A percentile compares a stretch with the other conserved stretches of the same genome.
phyloP scores from a whole-genome alignment of 1,140 invertebrate species.

The Adelges cooleyi region DNA sequence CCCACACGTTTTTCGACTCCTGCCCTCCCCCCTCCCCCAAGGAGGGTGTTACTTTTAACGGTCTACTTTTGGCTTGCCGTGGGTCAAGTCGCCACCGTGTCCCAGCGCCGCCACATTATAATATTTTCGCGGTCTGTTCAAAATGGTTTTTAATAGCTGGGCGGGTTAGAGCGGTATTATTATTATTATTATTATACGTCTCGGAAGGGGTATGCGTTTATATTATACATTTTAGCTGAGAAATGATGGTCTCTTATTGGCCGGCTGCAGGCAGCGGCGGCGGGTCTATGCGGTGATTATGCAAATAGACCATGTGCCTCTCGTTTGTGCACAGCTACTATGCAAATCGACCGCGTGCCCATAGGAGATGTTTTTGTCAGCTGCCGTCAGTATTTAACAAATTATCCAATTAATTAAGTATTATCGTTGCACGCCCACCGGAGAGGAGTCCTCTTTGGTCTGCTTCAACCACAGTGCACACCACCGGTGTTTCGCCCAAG shows the following conservation, averaged over 20 bases:
- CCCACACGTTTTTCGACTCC: too few relatives aligned
- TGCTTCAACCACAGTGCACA: neutral
- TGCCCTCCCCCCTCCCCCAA: too few relatives aligned
- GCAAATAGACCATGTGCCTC: constrained; percentile 3
- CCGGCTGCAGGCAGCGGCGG: too few relatives aligned
- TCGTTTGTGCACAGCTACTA: neutral
- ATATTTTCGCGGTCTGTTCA: constrained; percentile 24
- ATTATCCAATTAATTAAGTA: constrained; percentile 29
- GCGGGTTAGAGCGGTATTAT: too few relatives aligned
- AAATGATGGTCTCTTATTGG: too few relatives aligned
- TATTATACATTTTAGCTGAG: neutral
- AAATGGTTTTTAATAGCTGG: constrained; percentile 27
- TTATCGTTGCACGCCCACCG: neutral
- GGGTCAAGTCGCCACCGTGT: too few relatives aligned
- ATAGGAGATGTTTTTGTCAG: constrained; percentile 21
- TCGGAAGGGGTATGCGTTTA: neutral
- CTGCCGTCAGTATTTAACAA: constrained; percentile 29
- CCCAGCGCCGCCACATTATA: neutral
- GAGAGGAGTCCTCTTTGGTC: neutral
- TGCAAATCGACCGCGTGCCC: constrained; percentile 10
- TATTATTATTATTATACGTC: neutral
- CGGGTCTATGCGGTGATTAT: constrained; percentile 2
- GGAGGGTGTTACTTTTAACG: too few relatives aligned
- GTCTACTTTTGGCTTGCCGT: too few relatives aligned
- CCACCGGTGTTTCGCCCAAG: neutral